phyloP scores from a whole-genome alignment of 2,797 vertebrate genomes.

The Melanotaenia boesemani region DNA sequence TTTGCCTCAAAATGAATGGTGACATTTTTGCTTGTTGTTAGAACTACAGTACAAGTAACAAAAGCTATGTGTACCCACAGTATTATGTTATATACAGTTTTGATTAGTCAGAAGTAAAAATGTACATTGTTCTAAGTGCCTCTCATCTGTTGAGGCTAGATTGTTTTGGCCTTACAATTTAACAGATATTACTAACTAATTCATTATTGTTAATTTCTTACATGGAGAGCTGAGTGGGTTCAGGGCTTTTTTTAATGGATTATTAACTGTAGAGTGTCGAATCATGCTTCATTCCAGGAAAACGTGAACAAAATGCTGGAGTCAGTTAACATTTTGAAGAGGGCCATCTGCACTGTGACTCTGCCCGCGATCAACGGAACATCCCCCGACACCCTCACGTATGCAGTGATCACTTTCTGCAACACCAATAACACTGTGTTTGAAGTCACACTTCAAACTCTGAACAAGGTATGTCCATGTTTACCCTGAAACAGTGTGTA shows the following conservation, averaged over 20 bases:
- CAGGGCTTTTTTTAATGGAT: not conserved
- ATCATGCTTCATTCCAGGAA: slow-evolving; percentile 51
- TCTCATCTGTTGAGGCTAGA: no score
- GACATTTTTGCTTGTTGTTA: not conserved
- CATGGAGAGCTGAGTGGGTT: not conserved
- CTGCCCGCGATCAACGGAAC: slow-evolving; percentile 64
- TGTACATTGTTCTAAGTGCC: no score
- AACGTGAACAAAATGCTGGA: slow-evolving; percentile 55
- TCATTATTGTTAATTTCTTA: not conserved
- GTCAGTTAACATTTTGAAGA: slow-evolving; percentile 72
- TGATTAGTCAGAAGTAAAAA: no score
- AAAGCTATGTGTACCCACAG: not conserved
- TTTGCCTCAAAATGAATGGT: not conserved
- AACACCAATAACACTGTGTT: slow-evolving; percentile 72
- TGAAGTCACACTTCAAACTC: slow-evolving; percentile 70
- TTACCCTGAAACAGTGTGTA: not conserved
- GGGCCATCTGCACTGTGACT: slow-evolving; percentile 63
- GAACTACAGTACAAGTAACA: not conserved
- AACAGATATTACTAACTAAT: not conserved
- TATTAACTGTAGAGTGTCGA: not conserved
- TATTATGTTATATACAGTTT: no score
- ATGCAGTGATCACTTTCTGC: slow-evolving; percentile 73
- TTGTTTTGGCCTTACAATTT: no score
- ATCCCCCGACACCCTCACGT: slow-evolving; percentile 11
- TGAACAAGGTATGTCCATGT: slow-evolving; percentile 75